Conservation (phyloP, 1,140 invertebrate species). For the Drosophila seguyi region DNA sequence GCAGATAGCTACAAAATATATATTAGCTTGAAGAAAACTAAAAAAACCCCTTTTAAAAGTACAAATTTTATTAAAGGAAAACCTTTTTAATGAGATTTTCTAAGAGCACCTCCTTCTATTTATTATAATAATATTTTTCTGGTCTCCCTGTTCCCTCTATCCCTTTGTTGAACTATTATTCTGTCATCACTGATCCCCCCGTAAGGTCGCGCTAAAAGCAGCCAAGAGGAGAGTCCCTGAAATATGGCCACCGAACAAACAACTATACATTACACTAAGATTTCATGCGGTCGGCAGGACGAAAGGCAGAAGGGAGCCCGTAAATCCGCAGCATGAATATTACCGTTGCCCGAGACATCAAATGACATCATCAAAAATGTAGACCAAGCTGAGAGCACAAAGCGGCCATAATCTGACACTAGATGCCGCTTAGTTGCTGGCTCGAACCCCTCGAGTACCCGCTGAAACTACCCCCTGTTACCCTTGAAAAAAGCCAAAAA, state of each 20-base stretch:
- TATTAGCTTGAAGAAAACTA: too few species aligned
- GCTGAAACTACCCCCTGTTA: slow-evolving; percentile 4
- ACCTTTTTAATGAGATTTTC: too few species aligned
- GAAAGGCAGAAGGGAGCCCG: slow-evolving; percentile 10
- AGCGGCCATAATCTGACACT: slow-evolving; percentile 81
- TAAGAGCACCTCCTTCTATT: too few species aligned
- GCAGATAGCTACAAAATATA: neutral
- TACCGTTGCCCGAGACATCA: slow-evolving; percentile 62
- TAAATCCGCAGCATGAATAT: slow-evolving; percentile 77
- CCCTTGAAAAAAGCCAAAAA: neutral
- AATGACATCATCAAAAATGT: slow-evolving; percentile 84
- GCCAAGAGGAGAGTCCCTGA: slow-evolving; percentile 5
- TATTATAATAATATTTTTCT: too few species aligned
- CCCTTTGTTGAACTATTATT: neutral
- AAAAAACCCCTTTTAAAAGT: neutral
- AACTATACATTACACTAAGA: slow-evolving; percentile 51
- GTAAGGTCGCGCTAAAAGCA: neutral
- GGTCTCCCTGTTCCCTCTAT: neutral
- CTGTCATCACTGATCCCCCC: neutral
- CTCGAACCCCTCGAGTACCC: slow-evolving; percentile 13
- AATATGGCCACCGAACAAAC: slow-evolving; percentile 27
- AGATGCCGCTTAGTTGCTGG: slow-evolving; percentile 72
- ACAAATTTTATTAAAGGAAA: neutral
- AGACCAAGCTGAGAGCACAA: slow-evolving; percentile 64
- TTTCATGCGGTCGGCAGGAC: slow-evolving; percentile 27